Percentiles rank a stretch among this genome's conserved stretches.
These are phyloP conservation scores for Dromococcyx pavoninus DNA, from an alignment of 2,797 vertebrate species.

Conservation along the genomic window DNA sequence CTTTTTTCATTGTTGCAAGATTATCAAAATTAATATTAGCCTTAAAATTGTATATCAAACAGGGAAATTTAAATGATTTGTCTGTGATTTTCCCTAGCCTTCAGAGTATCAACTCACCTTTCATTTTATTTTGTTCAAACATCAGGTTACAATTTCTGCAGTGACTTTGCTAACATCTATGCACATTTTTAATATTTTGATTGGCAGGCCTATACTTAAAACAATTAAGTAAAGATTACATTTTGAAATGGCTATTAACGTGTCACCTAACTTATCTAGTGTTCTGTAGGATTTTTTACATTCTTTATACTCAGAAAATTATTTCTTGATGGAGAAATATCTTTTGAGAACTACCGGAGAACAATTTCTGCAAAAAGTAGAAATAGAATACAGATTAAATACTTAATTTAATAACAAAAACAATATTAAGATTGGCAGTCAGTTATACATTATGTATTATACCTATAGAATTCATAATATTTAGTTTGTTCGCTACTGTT, in stretches of 20 bases:
- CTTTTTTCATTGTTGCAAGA: background rate
- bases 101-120: background rate
- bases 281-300: background rate
- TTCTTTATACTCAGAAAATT: background rate
- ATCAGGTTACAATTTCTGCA: background rate
- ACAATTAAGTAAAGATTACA: background rate
- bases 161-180: background rate
- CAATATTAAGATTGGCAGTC: background rate
- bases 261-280: background rate
- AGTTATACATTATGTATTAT: background rate
- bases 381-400: background rate
- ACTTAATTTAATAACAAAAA: background rate
- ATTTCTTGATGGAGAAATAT: background rate
- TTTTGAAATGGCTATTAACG: background rate
- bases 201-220: background rate
- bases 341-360: background rate
- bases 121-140: background rate
- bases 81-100: background rate
- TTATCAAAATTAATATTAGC: background rate
- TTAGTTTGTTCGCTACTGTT: background rate
- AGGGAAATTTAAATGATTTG: background rate
- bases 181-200: background rate
- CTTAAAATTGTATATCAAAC: background rate
- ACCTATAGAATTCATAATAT: background rate
- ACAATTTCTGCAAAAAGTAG: background rate